Conservation (phyloP, 1,140 invertebrate species). For the Philopotamus ludificatus region DNA sequence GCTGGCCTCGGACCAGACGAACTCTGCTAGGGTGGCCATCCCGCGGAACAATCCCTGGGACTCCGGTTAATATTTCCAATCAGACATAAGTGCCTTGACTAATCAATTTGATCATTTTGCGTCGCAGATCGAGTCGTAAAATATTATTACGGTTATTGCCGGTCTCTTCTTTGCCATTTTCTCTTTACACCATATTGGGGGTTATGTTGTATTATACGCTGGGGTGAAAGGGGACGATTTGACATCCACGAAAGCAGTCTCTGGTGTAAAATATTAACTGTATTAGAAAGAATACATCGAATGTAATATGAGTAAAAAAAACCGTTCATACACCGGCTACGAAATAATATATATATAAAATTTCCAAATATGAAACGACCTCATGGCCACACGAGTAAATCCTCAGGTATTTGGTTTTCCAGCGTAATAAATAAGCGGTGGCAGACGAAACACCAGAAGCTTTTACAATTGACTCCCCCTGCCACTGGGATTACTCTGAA, state of each 20-base stretch:
- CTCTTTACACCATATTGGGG: too few species aligned
- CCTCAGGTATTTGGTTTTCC: not conserved
- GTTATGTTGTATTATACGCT: too few species aligned
- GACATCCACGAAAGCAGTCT: too few species aligned
- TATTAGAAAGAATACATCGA: too few species aligned
- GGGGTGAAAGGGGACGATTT: too few species aligned
- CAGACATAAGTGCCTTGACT: conserved; percentile 2
- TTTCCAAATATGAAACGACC: too few species aligned
- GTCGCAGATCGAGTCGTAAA: not conserved
- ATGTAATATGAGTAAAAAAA: too few species aligned
- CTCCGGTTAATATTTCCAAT: not conserved
- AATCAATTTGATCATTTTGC: conserved; percentile 4
- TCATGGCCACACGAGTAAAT: not conserved
- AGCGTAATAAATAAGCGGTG: not conserved
- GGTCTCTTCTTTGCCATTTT: too few species aligned
- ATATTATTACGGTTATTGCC: not conserved
- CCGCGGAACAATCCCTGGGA: not conserved
- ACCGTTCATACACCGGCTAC: too few species aligned
- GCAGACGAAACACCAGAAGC: conserved; percentile 2
- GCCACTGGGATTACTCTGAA: not conserved
- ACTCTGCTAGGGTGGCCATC: conserved; percentile 7
- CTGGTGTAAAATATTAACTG: too few species aligned
- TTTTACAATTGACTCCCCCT: not conserved
- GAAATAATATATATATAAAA: too few species aligned
- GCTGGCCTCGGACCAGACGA: not conserved